phyloP scores from a whole-genome alignment of 2,797 vertebrate species.

The Hemibagrus guttatus region DNA sequence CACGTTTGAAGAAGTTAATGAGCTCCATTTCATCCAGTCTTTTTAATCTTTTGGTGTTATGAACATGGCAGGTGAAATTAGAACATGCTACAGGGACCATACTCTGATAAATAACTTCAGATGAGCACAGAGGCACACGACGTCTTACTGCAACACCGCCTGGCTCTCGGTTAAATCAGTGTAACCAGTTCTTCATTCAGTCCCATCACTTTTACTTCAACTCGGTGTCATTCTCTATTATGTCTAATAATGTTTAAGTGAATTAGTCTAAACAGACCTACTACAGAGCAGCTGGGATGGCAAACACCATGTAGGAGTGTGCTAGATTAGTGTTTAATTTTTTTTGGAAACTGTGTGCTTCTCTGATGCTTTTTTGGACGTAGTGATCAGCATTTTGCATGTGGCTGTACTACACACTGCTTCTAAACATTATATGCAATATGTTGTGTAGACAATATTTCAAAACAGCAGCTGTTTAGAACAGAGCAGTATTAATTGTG shows the following conservation, averaged over 20 bases:
- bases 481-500: not conserved
- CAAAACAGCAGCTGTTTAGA: not conserved
- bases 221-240: conserved; percentile 27
- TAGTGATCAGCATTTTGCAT: not conserved
- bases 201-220: conserved; percentile 33
- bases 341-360: not conserved
- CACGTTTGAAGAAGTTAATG: not conserved
- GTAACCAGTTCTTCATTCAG: conserved; percentile 26
- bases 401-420: not conserved
- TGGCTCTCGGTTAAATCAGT: not conserved
- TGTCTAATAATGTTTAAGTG: conserved; percentile 22
- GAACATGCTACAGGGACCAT: not conserved
- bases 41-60: not conserved
- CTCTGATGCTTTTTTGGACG: not conserved
- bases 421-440: no score
- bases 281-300: conserved; percentile 4
- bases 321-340: not conserved
- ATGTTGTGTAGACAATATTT: no score
- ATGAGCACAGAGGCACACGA: conserved; percentile 10
- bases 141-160: not conserved
- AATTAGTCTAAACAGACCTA: conserved; percentile 27
- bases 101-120: not conserved
- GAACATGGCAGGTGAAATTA: not conserved
- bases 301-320: not conserved
- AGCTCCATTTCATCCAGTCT: not conserved